Percentiles rank a stretch among this genome's conserved stretches.
Evolutionary conservation across 23 tunicate genomes (phyloP).

Genomic region (Trididemnum miniatum): DNA sequence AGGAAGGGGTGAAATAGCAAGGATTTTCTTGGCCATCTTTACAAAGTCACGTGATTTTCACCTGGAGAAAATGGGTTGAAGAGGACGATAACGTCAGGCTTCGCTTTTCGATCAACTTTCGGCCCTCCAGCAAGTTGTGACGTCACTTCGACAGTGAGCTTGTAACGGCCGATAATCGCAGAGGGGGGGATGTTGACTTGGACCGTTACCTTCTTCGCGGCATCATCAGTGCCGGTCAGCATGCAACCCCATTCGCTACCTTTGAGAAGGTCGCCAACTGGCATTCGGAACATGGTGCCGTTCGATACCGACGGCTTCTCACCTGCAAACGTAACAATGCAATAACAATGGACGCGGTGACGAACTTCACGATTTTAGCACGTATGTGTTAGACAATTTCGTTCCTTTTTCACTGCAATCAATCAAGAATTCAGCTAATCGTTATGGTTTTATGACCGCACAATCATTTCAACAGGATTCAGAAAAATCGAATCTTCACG

Average conservation of each 20-base stretch:
- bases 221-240: slow-evolving; percentile 10
- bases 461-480: too few species aligned
- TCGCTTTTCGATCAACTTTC: slow-evolving; percentile 17
- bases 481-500: too few species aligned
- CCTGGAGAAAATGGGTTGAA: slow-evolving; percentile 79
- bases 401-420: too few species aligned
- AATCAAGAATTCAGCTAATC: too few species aligned
- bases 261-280: slow-evolving; percentile 40
- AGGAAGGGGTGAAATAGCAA: too few species aligned
- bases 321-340: slow-evolving; percentile 45
- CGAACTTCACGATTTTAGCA: too few species aligned
- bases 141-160: slow-evolving; percentile 47
- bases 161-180: slow-evolving; percentile 76
- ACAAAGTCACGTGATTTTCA: too few species aligned
- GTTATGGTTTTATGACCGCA: too few species aligned
- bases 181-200: slow-evolving; percentile 62
- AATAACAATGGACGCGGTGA: too few species aligned
- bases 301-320: slow-evolving; percentile 40
- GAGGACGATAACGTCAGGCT: slow-evolving; percentile 61
- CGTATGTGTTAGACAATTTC: too few species aligned
- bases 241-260: slow-evolving; percentile 60
- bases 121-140: slow-evolving; percentile 40
- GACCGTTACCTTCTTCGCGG: slow-evolving; percentile 45
- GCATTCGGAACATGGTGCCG: slow-evolving; percentile 57
- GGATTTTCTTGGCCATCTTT: too few species aligned